Percentiles rank a stretch among this genome's conserved stretches.
Conservation (phyloP, 64 coral and sea anemone genomes). For the Pocillopora verrucosa region DNA sequence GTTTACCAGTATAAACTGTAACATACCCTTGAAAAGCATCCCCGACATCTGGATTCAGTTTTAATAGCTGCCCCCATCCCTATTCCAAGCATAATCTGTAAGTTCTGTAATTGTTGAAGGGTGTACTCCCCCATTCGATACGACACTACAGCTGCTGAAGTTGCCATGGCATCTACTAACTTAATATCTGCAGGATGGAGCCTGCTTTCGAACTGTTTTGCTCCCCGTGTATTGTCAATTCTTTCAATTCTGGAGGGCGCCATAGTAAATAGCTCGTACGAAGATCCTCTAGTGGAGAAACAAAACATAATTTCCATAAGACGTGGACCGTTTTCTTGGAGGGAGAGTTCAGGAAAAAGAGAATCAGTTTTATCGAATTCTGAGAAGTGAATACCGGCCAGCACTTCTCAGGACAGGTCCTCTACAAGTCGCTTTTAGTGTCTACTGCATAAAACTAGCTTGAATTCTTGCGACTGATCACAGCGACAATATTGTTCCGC, state of each 20-base stretch:
- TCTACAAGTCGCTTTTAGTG: no score
- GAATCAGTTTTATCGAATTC: no score
- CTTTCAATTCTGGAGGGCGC: conserved; percentile 51
- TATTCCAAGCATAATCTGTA: conserved; percentile 83
- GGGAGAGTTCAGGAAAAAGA: no score
- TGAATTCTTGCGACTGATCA: no score
- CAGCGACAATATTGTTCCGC: no score
- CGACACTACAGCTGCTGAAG: conserved; percentile 75
- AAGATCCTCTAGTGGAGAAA: neutral
- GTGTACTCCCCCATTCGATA: conserved; percentile 56
- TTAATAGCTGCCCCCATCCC: conserved; percentile 35
- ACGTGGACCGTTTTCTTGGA: no score
- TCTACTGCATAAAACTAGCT: no score
- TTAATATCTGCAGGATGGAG: conserved; percentile 72
- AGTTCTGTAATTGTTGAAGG: conserved; percentile 40
- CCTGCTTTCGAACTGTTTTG: conserved; percentile 36
- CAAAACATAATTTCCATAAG: neutral
- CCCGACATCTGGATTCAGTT: neutral
- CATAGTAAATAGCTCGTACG: conserved; percentile 63
- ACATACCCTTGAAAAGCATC: neutral
- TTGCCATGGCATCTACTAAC: conserved; percentile 70
- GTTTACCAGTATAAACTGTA: no score
- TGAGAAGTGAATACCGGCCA: no score
- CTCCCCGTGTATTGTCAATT: conserved; percentile 32
- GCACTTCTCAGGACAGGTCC: no score